phyloP scores from a whole-genome alignment of 2,797 vertebrate species.

The Bradypodion ventrale region DNA sequence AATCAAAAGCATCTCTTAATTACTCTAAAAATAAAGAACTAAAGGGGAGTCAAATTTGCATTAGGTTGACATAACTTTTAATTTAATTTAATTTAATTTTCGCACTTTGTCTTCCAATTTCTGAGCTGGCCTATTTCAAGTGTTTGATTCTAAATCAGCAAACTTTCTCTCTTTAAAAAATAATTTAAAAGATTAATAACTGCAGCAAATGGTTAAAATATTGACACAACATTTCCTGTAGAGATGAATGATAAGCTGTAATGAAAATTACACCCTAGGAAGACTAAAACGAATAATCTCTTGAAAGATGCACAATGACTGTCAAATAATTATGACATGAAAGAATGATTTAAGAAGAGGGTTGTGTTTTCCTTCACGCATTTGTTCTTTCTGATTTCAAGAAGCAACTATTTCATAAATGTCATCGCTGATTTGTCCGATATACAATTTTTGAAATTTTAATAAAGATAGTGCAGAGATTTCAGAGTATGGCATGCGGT shows the following conservation, averaged over 20 bases:
- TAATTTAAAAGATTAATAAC: background rate
- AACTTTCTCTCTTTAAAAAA: background rate
- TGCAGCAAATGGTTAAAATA: background rate
- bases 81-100: no score
- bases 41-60: no score
- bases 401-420: conserved; percentile 67
- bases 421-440: conserved; percentile 76
- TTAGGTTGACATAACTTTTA: no score
- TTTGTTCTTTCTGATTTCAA: conserved; percentile 64
- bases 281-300: background rate
- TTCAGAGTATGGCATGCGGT: conserved; percentile 70
- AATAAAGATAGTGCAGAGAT: conserved; percentile 74
- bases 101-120: no score
- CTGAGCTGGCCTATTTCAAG: no score
- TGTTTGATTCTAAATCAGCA: background rate
- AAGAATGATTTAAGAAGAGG: conserved; percentile 29
- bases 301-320: background rate
- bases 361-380: conserved; percentile 44
- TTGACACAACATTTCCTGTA: background rate
- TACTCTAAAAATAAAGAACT: no score
- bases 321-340: background rate
- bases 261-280: background rate
- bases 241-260: background rate
- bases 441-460: conserved; percentile 81
- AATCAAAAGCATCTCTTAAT: background rate